These are phyloP conservation scores for Bugula neritina DNA, from an alignment of 2,888 invertebrate genomes.

Conservation along the genomic window DNA sequence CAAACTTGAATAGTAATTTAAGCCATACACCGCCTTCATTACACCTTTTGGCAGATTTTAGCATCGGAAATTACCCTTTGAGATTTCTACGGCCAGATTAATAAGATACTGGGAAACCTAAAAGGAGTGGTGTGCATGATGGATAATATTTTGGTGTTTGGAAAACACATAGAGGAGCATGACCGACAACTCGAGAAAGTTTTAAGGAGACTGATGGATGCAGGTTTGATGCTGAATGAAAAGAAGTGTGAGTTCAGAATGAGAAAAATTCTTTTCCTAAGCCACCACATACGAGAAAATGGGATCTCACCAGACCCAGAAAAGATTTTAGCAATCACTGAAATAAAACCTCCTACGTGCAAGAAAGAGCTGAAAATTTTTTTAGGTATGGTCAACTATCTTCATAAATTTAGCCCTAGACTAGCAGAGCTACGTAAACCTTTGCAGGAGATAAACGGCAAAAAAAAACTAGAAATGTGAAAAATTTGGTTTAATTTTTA, in stretches of 20 bases:
- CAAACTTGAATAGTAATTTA: neutral
- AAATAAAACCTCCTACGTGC: too few species aligned
- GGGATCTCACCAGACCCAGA: too few species aligned
- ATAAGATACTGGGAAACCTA: neutral
- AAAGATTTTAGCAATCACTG: too few species aligned
- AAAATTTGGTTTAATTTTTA: neutral
- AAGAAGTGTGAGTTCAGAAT: neutral
- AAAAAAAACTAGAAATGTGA: too few species aligned
- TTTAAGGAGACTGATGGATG: neutral
- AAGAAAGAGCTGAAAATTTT: too few species aligned
- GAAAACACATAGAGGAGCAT: neutral
- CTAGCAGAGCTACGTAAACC: too few species aligned
- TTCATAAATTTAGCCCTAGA: too few species aligned
- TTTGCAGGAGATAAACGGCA: too few species aligned
- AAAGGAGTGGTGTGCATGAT: neutral
- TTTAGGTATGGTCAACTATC: too few species aligned
- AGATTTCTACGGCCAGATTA: neutral
- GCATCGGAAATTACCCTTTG: neutral
- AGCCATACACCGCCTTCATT: neutral
- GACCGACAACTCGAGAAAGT: neutral
- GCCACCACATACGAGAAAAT: too few species aligned
- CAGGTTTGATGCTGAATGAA: neutral
- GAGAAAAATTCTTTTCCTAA: neutral
- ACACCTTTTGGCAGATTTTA: neutral
- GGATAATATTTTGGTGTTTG: neutral